Percentiles rank a stretch among this genome's conserved stretches.
Conservation (phyloP, 2,888 invertebrate genomes). For the Malthinus seriepunctatus region DNA sequence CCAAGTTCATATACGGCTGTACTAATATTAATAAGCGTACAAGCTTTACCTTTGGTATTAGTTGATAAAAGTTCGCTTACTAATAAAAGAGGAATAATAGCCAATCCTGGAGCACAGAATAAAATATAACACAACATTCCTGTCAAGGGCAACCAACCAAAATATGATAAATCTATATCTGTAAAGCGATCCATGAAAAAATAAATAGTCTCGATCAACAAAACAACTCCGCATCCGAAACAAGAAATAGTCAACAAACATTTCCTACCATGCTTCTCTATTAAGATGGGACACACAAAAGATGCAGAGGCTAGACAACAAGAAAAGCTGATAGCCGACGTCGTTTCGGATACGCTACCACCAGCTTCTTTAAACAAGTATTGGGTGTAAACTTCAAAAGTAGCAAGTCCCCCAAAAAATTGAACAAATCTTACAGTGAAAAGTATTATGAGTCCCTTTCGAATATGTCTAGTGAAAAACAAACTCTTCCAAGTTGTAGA, state of each 20-base stretch:
- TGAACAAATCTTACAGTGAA: conserved; percentile 39
- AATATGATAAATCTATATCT: conserved; percentile 24
- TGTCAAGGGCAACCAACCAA: conserved; percentile 43
- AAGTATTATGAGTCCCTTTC: conserved; percentile 38
- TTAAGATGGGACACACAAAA: conserved; percentile 32
- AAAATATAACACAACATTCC: conserved; percentile 41
- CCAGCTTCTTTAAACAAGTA: conserved; percentile 46
- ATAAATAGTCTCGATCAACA: conserved; percentile 38
- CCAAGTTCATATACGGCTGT: conserved; percentile 36
- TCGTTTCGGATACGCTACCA: conserved; percentile 39
- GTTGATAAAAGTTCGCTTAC: conserved; percentile 44
- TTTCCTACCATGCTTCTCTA: conserved; percentile 43
- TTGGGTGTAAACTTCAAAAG: conserved; percentile 42
- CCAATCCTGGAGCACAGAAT: conserved; percentile 35
- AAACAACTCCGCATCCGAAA: conserved; percentile 35
- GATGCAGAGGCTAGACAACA: conserved; percentile 24
- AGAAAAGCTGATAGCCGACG: conserved; percentile 42
- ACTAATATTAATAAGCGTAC: conserved; percentile 38
- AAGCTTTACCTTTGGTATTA: conserved; percentile 44
- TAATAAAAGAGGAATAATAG: conserved; percentile 43
- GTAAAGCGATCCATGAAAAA: conserved; percentile 36
- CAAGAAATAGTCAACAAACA: conserved; percentile 39
- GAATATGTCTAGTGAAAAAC: conserved; percentile 38
- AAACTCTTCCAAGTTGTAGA: conserved; percentile 39
- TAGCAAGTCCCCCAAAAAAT: conserved; percentile 41